Evolutionary conservation across 1,140 invertebrate species (phyloP).

Genomic region (Cherax quadricarinatus): DNA sequence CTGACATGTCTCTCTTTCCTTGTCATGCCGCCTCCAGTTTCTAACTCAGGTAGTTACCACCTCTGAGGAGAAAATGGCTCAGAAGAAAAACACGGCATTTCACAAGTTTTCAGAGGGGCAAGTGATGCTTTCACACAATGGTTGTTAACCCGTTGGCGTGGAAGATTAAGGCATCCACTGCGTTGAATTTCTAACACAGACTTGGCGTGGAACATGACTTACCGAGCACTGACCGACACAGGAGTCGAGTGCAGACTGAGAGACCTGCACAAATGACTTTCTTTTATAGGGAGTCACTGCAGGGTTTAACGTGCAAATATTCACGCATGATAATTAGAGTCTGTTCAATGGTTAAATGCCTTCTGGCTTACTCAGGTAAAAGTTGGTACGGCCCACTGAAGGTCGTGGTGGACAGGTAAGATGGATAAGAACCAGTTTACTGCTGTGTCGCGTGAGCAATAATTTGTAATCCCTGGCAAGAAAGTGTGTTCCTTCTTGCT

Average conservation of each 20-base stretch:
- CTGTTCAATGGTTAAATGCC: neutral
- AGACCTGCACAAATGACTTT: neutral
- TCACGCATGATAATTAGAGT: neutral
- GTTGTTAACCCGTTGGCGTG: too few relatives aligned
- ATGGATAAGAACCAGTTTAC: conserved; percentile 16
- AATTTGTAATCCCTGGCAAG: neutral
- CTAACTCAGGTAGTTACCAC: too few relatives aligned
- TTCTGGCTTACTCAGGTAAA: neutral
- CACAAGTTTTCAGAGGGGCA: too few relatives aligned
- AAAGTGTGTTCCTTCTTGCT: neutral
- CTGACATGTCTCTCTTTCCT: too few relatives aligned
- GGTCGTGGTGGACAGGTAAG: neutral
- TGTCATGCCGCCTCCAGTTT: too few relatives aligned
- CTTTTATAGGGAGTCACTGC: neutral
- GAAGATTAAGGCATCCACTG: too few relatives aligned
- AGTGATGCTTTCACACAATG: too few relatives aligned
- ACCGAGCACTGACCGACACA: neutral
- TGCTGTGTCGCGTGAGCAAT: neutral
- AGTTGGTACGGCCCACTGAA: neutral
- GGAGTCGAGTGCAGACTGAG: neutral
- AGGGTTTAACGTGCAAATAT: neutral
- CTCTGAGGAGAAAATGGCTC: too few relatives aligned
- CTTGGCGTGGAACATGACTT: neutral
- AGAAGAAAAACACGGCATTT: too few relatives aligned
- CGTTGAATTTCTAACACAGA: neutral